Conservation (phyloP, 2,113 vertebrate species). For the Gymnogyps californianus region DNA sequence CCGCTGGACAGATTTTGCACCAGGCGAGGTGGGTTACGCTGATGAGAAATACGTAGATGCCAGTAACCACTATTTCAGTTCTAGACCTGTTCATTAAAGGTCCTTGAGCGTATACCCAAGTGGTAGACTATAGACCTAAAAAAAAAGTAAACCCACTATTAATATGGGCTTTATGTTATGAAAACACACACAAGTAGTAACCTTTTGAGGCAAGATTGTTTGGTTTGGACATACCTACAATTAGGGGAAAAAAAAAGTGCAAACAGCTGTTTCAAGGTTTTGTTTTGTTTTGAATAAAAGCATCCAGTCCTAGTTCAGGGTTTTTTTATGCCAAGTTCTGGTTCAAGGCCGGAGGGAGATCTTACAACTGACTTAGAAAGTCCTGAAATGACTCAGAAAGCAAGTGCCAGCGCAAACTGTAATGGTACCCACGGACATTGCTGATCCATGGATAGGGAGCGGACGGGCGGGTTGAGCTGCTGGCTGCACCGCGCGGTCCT, state of each 20-base stretch:
- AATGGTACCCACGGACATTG: not conserved
- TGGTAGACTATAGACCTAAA: not conserved
- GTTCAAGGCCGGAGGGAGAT: not conserved
- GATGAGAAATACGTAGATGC: not conserved
- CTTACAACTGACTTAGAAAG: not conserved
- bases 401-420: not conserved
- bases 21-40: not conserved
- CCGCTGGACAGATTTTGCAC: not conserved
- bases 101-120: not conserved
- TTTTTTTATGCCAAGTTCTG: not conserved
- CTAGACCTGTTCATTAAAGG: not conserved
- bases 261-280: conserved; percentile 27
- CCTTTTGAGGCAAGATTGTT: conserved; percentile 3
- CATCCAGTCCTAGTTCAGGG: not conserved
- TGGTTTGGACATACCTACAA: conserved; percentile 24
- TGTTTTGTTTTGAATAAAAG: conserved; percentile 26
- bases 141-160: not conserved
- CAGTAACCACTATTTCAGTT: not conserved
- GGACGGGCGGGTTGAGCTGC: not conserved
- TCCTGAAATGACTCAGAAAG: not conserved
- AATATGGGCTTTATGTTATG: not conserved
- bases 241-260: not conserved
- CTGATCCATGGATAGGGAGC: rapidly evolving
- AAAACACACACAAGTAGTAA: not conserved
- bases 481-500: not conserved